These are phyloP conservation scores for Clinocottus analis DNA, from an alignment of 2,113 vertebrate species.

Conservation along the genomic window DNA sequence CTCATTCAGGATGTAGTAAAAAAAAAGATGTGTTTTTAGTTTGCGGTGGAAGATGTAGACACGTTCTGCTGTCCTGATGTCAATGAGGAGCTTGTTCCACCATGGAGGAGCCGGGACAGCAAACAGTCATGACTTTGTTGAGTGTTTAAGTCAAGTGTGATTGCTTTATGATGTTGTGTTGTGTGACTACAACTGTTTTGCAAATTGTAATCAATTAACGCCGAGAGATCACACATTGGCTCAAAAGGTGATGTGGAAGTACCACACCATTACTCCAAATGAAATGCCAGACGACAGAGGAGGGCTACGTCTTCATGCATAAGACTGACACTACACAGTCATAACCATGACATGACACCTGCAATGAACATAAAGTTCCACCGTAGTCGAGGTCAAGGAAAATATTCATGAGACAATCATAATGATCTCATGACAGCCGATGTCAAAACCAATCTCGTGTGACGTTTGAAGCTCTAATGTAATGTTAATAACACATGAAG, in stretches of 20 bases:
- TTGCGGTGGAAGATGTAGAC: too few relatives aligned
- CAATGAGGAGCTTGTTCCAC: too few relatives aligned
- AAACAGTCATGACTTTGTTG: too few relatives aligned
- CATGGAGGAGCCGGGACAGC: too few relatives aligned
- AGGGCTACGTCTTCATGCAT: background rate
- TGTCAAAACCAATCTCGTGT: background rate
- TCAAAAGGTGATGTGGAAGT: background rate
- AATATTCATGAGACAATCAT: background rate
- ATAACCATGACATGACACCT: background rate
- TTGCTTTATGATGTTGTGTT: background rate
- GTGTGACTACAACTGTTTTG: too few relatives aligned
- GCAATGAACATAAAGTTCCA: background rate
- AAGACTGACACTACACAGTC: background rate
- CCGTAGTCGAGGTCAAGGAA: background rate
- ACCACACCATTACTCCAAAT: background rate
- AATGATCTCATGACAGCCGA: background rate
- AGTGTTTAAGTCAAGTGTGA: too few relatives aligned
- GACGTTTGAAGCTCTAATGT: background rate
- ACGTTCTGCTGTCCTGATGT: too few relatives aligned
- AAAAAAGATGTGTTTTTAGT: too few relatives aligned
- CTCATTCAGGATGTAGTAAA: too few relatives aligned
- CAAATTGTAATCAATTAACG: background rate
- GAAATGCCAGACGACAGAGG: background rate
- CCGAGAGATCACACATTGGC: background rate
- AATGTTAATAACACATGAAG: background rate